Percentiles rank a stretch among this genome's conserved stretches.
Evolutionary conservation across 2,113 vertebrate genomes (phyloP).

Genomic region (Sinosuthora webbiana): DNA sequence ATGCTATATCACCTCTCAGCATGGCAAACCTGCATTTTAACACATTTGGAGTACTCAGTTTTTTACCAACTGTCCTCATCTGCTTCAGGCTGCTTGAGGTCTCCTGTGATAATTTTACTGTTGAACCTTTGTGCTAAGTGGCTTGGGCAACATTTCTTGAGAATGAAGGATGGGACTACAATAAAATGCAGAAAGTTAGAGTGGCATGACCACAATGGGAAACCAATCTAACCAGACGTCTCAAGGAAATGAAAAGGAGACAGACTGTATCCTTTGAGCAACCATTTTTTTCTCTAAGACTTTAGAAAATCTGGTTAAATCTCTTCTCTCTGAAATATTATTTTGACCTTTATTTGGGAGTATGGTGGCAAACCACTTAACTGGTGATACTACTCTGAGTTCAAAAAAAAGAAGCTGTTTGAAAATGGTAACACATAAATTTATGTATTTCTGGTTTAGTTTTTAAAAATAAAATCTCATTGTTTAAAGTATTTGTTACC

Average conservation of each 20-base stretch:
- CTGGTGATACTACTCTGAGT: neutral
- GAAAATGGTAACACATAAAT: neutral
- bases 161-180: conserved; percentile 54
- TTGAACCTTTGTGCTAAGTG: conserved; percentile 53
- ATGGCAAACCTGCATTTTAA: conserved; percentile 54
- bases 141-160: conserved; percentile 53
- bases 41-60: conserved; percentile 18
- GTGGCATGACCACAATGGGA: conserved; percentile 27
- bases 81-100: conserved; percentile 53
- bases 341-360: conserved; percentile 58
- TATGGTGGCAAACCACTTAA: conserved; percentile 40
- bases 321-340: conserved; percentile 25
- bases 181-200: conserved; percentile 52
- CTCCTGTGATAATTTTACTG: conserved; percentile 58
- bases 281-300: neutral
- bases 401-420: neutral
- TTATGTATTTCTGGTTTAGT: neutral
- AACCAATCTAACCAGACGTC: conserved; percentile 59
- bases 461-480: neutral
- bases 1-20: conserved; percentile 1
- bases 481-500: neutral
- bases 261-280: conserved; percentile 16
- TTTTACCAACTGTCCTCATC: conserved; percentile 40
- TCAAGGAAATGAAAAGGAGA: conserved; percentile 55
- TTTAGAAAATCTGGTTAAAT: conserved; percentile 63